Percentiles rank a stretch among this genome's conserved stretches.
Evolutionary conservation across 2,888 invertebrate species (phyloP).

Genomic region (Leptopilina drosophilae): DNA sequence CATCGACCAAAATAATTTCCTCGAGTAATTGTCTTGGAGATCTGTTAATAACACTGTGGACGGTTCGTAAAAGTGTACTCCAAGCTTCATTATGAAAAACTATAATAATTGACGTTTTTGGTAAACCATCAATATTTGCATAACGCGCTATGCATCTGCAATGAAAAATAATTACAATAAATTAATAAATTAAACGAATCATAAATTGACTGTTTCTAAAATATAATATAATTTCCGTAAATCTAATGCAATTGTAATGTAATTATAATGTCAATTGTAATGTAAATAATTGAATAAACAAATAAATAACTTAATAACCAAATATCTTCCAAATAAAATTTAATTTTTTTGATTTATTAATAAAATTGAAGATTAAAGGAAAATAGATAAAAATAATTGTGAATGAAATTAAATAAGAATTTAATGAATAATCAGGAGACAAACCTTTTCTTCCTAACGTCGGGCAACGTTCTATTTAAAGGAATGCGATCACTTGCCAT

Average conservation of each 20-base stretch:
- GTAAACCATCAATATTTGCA: slow-evolving; percentile 81
- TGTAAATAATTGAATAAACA: too few species aligned
- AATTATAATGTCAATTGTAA: too few species aligned
- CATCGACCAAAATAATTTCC: slow-evolving; percentile 93
- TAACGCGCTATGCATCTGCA: slow-evolving; percentile 83
- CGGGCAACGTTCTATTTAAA: slow-evolving; percentile 89
- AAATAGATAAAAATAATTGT: too few species aligned
- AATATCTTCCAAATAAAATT: too few species aligned
- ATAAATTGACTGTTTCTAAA: too few species aligned
- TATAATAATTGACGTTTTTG: slow-evolving; percentile 93
- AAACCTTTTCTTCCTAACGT: slow-evolving; percentile 89
- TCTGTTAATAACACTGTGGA: slow-evolving; percentile 94
- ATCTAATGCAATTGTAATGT: too few species aligned
- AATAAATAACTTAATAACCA: too few species aligned
- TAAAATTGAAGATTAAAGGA: too few species aligned
- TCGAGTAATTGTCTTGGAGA: slow-evolving; percentile 87
- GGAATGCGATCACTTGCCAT: slow-evolving; percentile 93
- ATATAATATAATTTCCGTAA: background rate
- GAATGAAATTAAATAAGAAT: background rate
- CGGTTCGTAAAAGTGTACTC: slow-evolving; percentile 96
- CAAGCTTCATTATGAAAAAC: slow-evolving; percentile 99
- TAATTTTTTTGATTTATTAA: too few species aligned
- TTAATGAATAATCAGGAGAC: slow-evolving; percentile 48
- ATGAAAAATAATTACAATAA: slow-evolving; percentile 63
- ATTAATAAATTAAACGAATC: background rate